Evolutionary conservation across 1,140 invertebrate genomes (phyloP).

Genomic region (Brachionus plicatilis): DNA sequence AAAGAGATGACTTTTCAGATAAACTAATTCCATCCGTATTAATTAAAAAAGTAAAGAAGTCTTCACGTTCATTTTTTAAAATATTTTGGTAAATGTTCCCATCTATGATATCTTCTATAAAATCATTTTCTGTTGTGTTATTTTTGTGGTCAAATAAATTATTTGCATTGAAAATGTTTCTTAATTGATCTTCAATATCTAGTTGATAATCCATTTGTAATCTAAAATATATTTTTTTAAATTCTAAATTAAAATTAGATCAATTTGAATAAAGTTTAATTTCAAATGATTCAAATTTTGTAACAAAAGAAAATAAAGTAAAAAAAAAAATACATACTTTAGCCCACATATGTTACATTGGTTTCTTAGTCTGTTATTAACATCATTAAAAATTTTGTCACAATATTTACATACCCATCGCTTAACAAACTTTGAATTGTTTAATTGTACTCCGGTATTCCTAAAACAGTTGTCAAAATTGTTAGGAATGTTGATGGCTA

Average conservation of each 20-base stretch:
- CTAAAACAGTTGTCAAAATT: not conserved
- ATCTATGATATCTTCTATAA: not conserved
- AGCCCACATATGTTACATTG: not conserved
- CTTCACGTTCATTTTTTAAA: not conserved
- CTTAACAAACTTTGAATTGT: not conserved
- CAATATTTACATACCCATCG: not conserved
- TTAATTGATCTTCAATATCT: not conserved
- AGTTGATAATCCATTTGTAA: not conserved
- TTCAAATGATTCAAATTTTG: not conserved
- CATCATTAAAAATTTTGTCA: not conserved
- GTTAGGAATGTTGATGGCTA: not conserved
- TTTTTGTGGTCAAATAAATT: not conserved
- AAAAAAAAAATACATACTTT: not conserved
- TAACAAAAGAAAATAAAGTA: not conserved
- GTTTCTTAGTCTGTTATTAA: not conserved
- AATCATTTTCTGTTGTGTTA: not conserved
- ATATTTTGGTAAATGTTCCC: not conserved
- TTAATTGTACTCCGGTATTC: not conserved
- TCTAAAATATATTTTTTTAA: conserved; percentile 1
- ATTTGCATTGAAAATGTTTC: too few species aligned
- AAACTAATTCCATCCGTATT: not conserved
- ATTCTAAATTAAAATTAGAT: not conserved
- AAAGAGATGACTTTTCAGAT: not conserved
- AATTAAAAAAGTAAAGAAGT: not conserved
- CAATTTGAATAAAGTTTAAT: not conserved